Evolutionary conservation across 2,888 invertebrate species (phyloP).

Genomic region (Baronia brevicornis): DNA sequence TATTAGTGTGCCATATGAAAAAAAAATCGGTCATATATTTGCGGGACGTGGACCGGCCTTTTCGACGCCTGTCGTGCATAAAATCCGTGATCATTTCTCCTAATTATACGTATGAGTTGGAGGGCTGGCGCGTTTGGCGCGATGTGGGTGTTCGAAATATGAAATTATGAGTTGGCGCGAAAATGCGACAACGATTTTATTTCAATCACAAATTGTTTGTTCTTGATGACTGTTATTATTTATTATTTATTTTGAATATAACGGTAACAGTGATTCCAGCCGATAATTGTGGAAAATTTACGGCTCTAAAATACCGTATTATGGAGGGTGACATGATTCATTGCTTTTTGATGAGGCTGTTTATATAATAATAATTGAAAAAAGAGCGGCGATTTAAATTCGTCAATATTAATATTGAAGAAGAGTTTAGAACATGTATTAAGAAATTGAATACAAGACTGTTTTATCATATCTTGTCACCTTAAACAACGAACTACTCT

Average conservation of each 20-base stretch:
- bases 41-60: constrained; percentile 54
- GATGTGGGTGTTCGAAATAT: constrained; percentile 72
- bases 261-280: constrained; percentile 31
- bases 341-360: constrained; percentile 68
- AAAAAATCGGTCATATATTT: constrained; percentile 66
- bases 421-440: too few species aligned
- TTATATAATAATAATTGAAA: constrained; percentile 35
- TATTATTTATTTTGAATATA: constrained; percentile 22
- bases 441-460: too few species aligned
- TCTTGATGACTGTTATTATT: constrained; percentile 7
- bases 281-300: constrained; percentile 57
- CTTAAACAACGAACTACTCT: too few species aligned
- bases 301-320: constrained; percentile 45
- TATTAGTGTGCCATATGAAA: constrained; percentile 54
- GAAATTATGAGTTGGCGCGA: constrained; percentile 66
- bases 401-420: constrained; percentile 7
- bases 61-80: constrained; percentile 70
- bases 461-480: too few species aligned
- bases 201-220: constrained; percentile 36
- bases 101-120: constrained; percentile 63
- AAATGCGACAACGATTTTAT: constrained; percentile 59
- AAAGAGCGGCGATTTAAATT: constrained; percentile 19
- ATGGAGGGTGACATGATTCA: constrained; percentile 69
- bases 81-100: constrained; percentile 65
- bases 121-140: constrained; percentile 52